Evolutionary conservation across 92 coral and sea anemone species (phyloP).

Genomic region (Phenganax marumi): DNA sequence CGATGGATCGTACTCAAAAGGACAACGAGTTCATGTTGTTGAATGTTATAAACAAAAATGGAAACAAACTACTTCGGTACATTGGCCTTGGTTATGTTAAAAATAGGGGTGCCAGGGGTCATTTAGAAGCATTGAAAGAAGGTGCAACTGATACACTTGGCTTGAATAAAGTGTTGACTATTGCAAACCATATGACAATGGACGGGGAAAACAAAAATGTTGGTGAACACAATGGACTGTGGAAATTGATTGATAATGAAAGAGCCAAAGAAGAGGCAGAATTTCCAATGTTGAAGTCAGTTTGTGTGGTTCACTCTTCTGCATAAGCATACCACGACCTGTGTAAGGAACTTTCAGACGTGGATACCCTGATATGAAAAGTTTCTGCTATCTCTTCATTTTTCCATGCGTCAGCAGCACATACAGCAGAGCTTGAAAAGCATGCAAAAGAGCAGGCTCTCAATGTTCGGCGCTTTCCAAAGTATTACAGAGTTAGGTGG

Average conservation of each 20-base stretch:
- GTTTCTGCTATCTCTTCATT: too few species aligned
- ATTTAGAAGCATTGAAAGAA: conserved; percentile 24
- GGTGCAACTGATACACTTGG: conserved; percentile 28
- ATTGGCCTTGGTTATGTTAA: conserved; percentile 33
- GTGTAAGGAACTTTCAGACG: conserved; percentile 26
- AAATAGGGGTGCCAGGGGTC: conserved; percentile 16
- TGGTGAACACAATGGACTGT: too few species aligned
- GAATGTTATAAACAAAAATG: conserved; percentile 24
- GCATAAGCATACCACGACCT: too few species aligned
- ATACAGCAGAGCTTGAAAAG: conserved; percentile 21
- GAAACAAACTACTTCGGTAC: background rate
- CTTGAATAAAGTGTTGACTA: too few species aligned
- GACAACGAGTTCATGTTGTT: conserved; percentile 29
- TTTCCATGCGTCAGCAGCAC: too few species aligned
- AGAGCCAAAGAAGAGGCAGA: too few species aligned
- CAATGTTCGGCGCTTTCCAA: conserved; percentile 22
- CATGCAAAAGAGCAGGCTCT: conserved; percentile 9
- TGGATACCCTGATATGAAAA: too few species aligned
- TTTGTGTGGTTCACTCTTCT: conserved; percentile 34
- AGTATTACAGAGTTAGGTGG: background rate
- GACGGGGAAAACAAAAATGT: too few species aligned
- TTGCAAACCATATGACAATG: too few species aligned
- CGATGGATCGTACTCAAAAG: conserved; percentile 30
- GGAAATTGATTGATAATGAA: too few species aligned
- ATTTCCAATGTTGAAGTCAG: conserved; percentile 20